These are phyloP conservation scores for Acholoe squamosa DNA, from an alignment of 2,888 invertebrate species.

Conservation along the genomic window DNA sequence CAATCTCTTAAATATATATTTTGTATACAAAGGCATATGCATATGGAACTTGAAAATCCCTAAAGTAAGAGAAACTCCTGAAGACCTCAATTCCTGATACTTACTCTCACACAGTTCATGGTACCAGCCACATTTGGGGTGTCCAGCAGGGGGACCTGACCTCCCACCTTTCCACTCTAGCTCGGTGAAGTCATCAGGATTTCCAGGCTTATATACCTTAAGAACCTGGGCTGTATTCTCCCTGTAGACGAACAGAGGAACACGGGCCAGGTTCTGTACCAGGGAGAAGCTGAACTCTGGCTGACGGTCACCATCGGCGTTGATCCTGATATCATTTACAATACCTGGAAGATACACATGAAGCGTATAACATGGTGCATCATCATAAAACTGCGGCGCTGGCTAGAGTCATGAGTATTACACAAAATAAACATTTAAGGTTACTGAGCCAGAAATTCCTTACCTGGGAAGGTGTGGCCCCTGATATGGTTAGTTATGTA, in stretches of 20 bases:
- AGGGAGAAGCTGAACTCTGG: conserved; percentile 16
- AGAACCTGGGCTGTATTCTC: neutral
- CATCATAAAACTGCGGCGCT: neutral
- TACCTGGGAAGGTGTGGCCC: neutral
- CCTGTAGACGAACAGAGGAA: neutral
- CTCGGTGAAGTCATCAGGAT: neutral
- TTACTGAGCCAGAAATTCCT: too few relatives aligned
- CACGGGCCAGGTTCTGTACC: neutral
- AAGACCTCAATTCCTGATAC: too few relatives aligned
- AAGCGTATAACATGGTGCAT: too few relatives aligned
- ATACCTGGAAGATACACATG: neutral
- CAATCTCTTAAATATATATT: too few relatives aligned
- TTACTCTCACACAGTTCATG: neutral
- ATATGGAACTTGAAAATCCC: too few relatives aligned
- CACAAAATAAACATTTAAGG: too few relatives aligned
- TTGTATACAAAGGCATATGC: too few relatives aligned
- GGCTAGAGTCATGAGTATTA: too few relatives aligned
- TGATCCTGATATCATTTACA: neutral
- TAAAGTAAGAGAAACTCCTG: too few relatives aligned
- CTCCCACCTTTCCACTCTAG: conserved; percentile 1
- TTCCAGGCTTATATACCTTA: neutral
- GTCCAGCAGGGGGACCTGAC: neutral
- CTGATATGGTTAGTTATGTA: neutral
- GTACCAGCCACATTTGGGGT: conserved; percentile 31
- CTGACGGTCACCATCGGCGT: neutral